These are phyloP conservation scores for Glyptemys insculpta DNA, from an alignment of 2,797 vertebrate species.

Conservation along the genomic window DNA sequence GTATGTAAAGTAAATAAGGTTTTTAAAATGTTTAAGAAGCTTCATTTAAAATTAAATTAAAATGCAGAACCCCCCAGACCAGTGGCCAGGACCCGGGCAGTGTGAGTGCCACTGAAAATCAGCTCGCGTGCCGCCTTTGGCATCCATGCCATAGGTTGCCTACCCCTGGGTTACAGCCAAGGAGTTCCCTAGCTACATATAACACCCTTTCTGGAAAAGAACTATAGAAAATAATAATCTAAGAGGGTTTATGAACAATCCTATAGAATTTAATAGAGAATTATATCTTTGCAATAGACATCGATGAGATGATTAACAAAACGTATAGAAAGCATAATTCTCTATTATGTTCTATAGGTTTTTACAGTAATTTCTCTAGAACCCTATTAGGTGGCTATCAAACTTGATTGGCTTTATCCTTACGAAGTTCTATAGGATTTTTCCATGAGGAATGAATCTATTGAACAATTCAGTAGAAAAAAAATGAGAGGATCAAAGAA, in stretches of 20 bases:
- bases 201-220: neutral
- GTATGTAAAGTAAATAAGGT: no score
- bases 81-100: no score
- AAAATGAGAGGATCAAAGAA: fast-evolving
- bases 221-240: neutral
- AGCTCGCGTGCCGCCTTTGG: no score
- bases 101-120: no score
- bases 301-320: neutral
- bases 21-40: no score
- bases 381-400: neutral
- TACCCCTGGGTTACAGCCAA: neutral
- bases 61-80: no score
- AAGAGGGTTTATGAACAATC: neutral
- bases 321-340: neutral
- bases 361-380: neutral
- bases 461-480: conserved; percentile 32
- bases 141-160: no score
- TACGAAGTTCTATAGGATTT: neutral
- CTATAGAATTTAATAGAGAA: neutral
- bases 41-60: no score
- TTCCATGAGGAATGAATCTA: neutral
- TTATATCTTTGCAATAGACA: fast-evolving
- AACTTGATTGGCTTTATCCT: neutral
- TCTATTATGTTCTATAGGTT: neutral
- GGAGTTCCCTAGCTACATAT: neutral